A percentile compares a stretch with the other conserved stretches of the same genome.
Conservation (phyloP, 2,797 vertebrate species). For the Ctenopoma kingsleyae region DNA sequence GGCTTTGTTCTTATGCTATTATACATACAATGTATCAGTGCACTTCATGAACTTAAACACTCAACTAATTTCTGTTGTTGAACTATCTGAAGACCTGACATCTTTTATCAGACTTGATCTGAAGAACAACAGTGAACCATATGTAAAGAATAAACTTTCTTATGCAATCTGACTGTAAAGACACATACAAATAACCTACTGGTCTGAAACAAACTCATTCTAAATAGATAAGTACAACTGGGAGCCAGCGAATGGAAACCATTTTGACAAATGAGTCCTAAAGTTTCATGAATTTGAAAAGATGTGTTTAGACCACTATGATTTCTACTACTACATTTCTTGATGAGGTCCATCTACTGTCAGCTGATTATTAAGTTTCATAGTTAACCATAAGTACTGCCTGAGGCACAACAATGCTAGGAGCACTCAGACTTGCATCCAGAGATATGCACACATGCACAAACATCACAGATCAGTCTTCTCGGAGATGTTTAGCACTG, state of each 20-base stretch:
- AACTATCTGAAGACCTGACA: background rate
- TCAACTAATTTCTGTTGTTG: constrained; percentile 6
- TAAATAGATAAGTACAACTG: constrained; percentile 2
- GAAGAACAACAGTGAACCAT: background rate
- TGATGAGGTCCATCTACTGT: constrained; percentile 1
- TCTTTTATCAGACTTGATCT: constrained; percentile 11
- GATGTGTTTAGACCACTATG: background rate
- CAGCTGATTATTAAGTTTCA: constrained; percentile 14
- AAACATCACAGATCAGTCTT: constrained; percentile 78
- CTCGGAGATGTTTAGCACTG: constrained; percentile 61
- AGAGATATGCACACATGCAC: background rate
- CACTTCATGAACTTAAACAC: constrained; percentile 1
- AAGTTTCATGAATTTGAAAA: background rate
- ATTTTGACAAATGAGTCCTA: background rate
- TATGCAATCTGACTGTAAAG: constrained; percentile 4
- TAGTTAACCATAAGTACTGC: constrained; percentile 20
- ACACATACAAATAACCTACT: constrained; percentile 1
- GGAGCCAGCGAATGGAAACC: background rate
- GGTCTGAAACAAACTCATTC: background rate
- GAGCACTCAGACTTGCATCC: constrained; percentile 21
- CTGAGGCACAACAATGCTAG: constrained; percentile 2
- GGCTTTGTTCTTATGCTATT: constrained; percentile 14
- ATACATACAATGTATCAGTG: constrained; percentile 9
- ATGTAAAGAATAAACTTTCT: constrained; percentile 3
- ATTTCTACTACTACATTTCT: constrained; percentile 4